Evolutionary conservation across 2,888 invertebrate species (phyloP), one percentile per base, ranked within the genome.

Genomic region (Opisthograptis luteolata): DNA sequence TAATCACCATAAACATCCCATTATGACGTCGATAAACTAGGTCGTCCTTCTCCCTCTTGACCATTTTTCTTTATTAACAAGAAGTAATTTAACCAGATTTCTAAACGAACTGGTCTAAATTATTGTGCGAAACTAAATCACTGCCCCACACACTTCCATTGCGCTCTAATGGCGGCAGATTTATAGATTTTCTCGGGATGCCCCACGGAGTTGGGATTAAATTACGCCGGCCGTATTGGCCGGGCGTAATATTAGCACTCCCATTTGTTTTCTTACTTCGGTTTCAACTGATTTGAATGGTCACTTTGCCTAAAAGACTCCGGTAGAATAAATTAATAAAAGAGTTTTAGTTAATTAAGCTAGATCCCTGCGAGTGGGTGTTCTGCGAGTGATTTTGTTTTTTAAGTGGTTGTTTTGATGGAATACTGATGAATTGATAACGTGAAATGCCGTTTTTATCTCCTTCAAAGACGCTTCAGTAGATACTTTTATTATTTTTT

Each of bases 151-250:
- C 12, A 19, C 6, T 35, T 51, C 39, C 12, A 40, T 66, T 70
- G 59, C 46, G 63, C 56, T 82, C 82, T 89, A 90, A 90, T 90
- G 89, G 89, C 85, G 87, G 89, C 87, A 90, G 89, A 90, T 90
- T 90, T 90, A 90, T 90, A 90, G 89, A 90, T 90, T 90, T 89
- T 86, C 87, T 81, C 79, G 79, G 81, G 84, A 83, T 83, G 76
- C 84, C 88, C 89, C 81, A 82, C 81, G 80, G 87, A 69, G 87
- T 73, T 68, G 72, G 85, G 87, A 89, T 89, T 89, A 87, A 88
- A 89, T 89, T 89, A 89, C 89, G 79, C 79, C 76, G 68, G 79
- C 79, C 84, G 86, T 88, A 89, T 89, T 88, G 88, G 85, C 82
- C 80, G 74, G 84, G 79, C 73, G 81, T 79, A 79, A 81, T 88